A percentile compares a stretch with the other conserved stretches of the same genome.
These are phyloP conservation scores for Trissonchulus latispiculum DNA, from an alignment of 2,888 invertebrate species.

Conservation along the genomic window DNA sequence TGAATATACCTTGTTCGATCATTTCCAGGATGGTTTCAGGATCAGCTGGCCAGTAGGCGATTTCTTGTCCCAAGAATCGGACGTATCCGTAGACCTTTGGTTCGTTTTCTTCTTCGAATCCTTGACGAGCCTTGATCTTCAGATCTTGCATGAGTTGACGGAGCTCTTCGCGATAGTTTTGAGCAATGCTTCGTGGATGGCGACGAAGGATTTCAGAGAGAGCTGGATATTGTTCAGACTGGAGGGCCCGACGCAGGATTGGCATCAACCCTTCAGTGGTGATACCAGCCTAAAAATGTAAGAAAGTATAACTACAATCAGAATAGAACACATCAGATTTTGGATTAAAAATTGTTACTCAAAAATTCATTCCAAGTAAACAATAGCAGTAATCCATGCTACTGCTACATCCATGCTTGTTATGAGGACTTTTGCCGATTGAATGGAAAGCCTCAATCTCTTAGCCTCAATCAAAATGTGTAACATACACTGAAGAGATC, in stretches of 20 bases:
- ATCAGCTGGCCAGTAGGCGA: conserved; percentile 34
- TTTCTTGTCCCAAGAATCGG: conserved; percentile 33
- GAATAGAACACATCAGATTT: no score
- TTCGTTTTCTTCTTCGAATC: conserved; percentile 25
- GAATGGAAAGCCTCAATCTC: neutral
- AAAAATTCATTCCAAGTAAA: no score
- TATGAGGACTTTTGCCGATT: neutral
- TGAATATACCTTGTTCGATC: conserved; percentile 1
- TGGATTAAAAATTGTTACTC: no score
- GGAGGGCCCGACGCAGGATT: neutral
- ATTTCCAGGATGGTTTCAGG: conserved; percentile 23
- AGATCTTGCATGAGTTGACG: conserved; percentile 28
- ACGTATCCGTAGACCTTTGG: conserved; percentile 31
- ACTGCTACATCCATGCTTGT: no score
- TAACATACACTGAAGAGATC: conserved; percentile 24
- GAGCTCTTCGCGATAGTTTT: conserved; percentile 24
- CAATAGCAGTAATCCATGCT: no score
- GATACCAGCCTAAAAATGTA: neutral
- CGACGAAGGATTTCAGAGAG: conserved; percentile 23
- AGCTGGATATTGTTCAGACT: conserved; percentile 25
- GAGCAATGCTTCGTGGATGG: conserved; percentile 26
- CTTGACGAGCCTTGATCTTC: conserved; percentile 30
- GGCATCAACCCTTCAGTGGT: neutral
- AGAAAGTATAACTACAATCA: no score
- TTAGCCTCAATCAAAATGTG: conserved; percentile 6